These are phyloP conservation scores for Diabrotica virgifera DNA, from an alignment of 1,140 invertebrate genomes.

Conservation along the genomic window DNA sequence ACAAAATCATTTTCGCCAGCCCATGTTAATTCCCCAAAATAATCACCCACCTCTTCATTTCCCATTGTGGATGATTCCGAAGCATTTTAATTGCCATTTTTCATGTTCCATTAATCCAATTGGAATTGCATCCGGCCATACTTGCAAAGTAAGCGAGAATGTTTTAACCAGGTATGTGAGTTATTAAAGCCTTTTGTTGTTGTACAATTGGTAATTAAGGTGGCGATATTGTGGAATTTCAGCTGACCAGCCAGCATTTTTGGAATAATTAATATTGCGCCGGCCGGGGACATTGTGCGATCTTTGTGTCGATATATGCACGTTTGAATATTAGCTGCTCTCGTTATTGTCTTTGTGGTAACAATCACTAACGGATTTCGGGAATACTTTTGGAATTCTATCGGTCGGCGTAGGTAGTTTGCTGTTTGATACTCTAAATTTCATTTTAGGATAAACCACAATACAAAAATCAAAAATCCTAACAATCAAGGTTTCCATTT, in stretches of 20 bases:
- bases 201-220: conserved; percentile 21
- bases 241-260: conserved; percentile 8
- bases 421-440: too few relatives aligned
- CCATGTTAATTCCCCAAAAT: neutral
- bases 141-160: conserved; percentile 9
- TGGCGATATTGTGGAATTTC: conserved; percentile 19
- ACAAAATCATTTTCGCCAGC: too few relatives aligned
- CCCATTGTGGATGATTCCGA: neutral
- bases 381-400: neutral
- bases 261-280: conserved; percentile 17
- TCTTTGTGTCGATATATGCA: neutral
- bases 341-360: neutral
- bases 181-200: conserved; percentile 19
- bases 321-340: neutral
- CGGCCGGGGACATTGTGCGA: conserved; percentile 3
- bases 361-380: conserved; percentile 2
- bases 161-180: conserved; percentile 16
- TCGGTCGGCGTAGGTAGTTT: neutral
- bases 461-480: too few relatives aligned
- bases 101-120: conserved; percentile 14
- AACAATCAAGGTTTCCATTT: too few relatives aligned
- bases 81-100: conserved; percentile 18
- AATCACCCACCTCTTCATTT: neutral
- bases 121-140: neutral
- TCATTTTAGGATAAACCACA: too few relatives aligned